Conservation (phyloP, 1,140 invertebrate genomes). For the Drosophila eugracilis region DNA sequence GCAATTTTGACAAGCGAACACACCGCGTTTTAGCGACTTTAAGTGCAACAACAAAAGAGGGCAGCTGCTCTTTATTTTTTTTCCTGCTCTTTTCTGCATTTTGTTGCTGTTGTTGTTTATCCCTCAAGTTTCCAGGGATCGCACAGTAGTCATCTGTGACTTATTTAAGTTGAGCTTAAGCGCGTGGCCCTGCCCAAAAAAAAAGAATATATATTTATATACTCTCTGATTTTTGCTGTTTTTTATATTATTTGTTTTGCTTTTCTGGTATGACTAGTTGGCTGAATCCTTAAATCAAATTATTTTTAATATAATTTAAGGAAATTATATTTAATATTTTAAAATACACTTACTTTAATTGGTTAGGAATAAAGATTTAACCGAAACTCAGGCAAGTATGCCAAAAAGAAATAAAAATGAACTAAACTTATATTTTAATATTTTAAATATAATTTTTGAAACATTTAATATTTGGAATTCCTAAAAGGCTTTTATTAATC, state of each 20-base stretch:
- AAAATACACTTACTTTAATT: too few relatives aligned
- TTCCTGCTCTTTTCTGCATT: too few relatives aligned
- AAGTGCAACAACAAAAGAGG: conserved; percentile 72
- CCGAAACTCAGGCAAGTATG: too few relatives aligned
- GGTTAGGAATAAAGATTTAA: too few relatives aligned
- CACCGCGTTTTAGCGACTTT: conserved; percentile 67
- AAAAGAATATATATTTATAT: conserved; percentile 10
- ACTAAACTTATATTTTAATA: too few relatives aligned
- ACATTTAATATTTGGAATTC: too few relatives aligned
- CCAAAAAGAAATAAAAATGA: too few relatives aligned
- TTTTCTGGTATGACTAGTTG: conserved; percentile 5
- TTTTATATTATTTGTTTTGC: conserved; percentile 2
- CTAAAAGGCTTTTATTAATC: too few relatives aligned
- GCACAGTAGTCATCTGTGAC: conserved; percentile 34
- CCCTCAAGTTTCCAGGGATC: conserved; percentile 71
- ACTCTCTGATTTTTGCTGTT: conserved; percentile 1
- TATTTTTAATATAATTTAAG: background rate
- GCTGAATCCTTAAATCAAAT: background rate
- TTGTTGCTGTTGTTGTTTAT: conserved; percentile 27
- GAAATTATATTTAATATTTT: too few relatives aligned
- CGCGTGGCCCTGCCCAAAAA: conserved; percentile 52
- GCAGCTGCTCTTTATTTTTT: conserved; percentile 16
- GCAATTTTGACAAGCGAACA: conserved; percentile 79
- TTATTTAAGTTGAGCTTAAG: conserved; percentile 63
- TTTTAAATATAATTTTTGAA: too few relatives aligned